Evolutionary conservation across 1,140 invertebrate species (phyloP).

Genomic region (Bombus confusus): DNA sequence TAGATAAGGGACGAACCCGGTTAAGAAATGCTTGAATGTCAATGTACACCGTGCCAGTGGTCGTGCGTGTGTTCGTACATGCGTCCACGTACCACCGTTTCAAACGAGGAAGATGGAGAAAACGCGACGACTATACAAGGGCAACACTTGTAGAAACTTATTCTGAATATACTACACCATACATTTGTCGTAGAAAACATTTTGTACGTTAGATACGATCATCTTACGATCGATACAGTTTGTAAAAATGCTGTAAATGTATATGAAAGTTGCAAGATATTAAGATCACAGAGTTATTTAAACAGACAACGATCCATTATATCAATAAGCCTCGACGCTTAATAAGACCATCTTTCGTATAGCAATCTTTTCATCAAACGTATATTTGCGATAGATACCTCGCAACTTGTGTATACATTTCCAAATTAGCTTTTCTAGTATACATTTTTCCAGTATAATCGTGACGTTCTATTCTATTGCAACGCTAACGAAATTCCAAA

Average conservation of each 20-base stretch:
- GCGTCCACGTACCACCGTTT: background rate
- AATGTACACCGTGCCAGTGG: background rate
- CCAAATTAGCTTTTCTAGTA: background rate
- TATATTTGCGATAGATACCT: background rate
- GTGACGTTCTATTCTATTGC: background rate
- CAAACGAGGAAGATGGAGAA: background rate
- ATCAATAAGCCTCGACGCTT: no score
- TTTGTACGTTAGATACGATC: no score
- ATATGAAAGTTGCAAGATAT: no score
- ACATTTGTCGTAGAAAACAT: no score
- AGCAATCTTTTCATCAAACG: no score
- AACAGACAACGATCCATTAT: no score
- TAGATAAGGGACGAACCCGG: slow-evolving; percentile 42
- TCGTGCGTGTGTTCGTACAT: background rate
- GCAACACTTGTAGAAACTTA: no score
- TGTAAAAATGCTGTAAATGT: no score
- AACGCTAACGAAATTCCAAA: background rate
- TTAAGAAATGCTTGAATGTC: slow-evolving; percentile 53
- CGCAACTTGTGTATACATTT: background rate
- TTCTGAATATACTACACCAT: no score
- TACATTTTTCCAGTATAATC: background rate
- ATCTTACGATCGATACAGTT: no score
- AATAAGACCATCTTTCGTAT: no score
- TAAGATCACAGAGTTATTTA: no score
- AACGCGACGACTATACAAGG: background rate